Percentiles rank a stretch among this genome's conserved stretches.
phyloP scores from a whole-genome alignment of 2,797 vertebrate species.

The Miichthys miiuy region DNA sequence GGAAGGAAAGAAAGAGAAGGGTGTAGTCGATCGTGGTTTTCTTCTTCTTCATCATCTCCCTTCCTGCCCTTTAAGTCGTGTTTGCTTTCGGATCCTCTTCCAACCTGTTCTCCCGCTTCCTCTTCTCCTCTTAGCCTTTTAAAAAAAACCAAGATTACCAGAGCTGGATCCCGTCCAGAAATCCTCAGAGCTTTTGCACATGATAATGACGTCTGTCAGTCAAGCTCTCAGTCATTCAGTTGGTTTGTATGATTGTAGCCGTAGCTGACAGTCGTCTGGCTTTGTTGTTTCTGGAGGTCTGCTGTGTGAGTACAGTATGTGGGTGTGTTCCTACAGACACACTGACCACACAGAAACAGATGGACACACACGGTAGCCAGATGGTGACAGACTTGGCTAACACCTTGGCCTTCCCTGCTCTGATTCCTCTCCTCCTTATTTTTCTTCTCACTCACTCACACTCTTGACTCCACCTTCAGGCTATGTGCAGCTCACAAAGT shows the following conservation, averaged over 20 bases:
- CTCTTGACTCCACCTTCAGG: background rate
- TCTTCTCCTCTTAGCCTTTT: constrained; percentile 21
- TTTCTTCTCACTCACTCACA: constrained; percentile 20
- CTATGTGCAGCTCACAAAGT: background rate
- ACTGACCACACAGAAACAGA: constrained; percentile 62
- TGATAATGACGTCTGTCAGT: constrained; percentile 27
- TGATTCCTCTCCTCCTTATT: constrained; percentile 48
- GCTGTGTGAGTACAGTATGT: background rate
- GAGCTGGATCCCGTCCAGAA: constrained; percentile 31
- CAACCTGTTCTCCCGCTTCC: constrained; percentile 31
- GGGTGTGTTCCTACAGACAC: constrained; percentile 41
- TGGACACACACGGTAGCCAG: constrained; percentile 70
- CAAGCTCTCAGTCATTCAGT: background rate
- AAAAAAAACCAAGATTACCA: constrained; percentile 55
- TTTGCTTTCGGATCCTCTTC: constrained; percentile 2
- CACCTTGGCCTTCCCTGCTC: constrained; percentile 45
- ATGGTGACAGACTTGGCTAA: constrained; percentile 72
- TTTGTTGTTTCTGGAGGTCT: background rate
- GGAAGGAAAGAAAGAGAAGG: constrained; percentile 12
- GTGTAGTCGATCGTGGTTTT: background rate
- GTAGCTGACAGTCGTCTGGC: background rate
- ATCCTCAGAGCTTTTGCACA: constrained; percentile 18
- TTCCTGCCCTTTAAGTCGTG: constrained; percentile 10
- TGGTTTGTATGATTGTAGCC: background rate
- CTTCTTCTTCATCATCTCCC: background rate